Base-by-base conservation (phyloP, 2,797 vertebrate species). In the Catharus ustulatus region DNA sequence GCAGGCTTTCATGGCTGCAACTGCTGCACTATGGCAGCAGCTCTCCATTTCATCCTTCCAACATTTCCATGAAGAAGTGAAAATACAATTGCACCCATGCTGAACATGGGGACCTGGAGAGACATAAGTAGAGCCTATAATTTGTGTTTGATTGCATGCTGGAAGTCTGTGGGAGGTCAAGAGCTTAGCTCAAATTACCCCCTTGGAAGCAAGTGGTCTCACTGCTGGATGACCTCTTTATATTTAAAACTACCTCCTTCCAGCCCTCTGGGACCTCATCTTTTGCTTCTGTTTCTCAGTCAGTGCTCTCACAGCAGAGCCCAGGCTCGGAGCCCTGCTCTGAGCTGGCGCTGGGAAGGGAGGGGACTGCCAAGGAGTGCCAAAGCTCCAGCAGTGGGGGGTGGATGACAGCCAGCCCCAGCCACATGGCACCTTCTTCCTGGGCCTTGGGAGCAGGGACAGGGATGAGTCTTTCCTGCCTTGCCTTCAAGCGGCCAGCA, bases 281-380 rank as follows among this genome's bases (percentile, higher is more conserved):
- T 61, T 86, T 72, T 89, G 77, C 85, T 93, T 93, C 94, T 94
- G 83, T 96, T 95, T 91, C 89, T 94, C 83, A 75, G 16, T 66
- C 54, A 23, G 36, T 29, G 46, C 80, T 95, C 93, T 78, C 69
- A 61, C 45, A 84, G 45, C 59, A 79, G 67, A 79, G 36, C 10
- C 88, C n/a, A 45, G 48, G 16, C 68, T 87, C 0, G 0, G 61
- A 77, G 84, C 45, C 89, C 61, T 68, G 52, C 45, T 74, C 38
- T 51, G 80, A 68, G 32, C 49, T 93, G 67, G 52, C 83, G 42
- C 45, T 43, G 2, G 0, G 20, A n/a, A 69, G 81, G 51, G 57
- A 72, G 22, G 40, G 55, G 12, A 15, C n/a, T 75, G 81, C 92
- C 75, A 83, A 83, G 52, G 78, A 67, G 30, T 0, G 2, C 34